Evolutionary conservation across 2,888 invertebrate genomes (phyloP), one percentile per base, ranked within the genome.

Genomic region (Ellobium chinense): DNA sequence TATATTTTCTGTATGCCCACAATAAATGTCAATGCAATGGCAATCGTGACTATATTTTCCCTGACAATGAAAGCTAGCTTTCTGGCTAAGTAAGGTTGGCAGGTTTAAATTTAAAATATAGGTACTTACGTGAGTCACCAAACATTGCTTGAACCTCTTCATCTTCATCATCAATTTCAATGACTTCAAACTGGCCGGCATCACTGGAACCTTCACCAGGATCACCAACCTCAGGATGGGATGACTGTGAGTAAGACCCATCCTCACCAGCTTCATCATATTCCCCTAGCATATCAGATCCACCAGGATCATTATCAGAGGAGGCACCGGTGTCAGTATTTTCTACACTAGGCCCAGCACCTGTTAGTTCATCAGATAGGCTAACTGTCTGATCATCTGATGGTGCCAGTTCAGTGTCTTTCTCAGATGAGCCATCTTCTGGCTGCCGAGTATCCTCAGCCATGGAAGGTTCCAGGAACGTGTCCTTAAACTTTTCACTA

Each of bases 121-220:
- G 18, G 18, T 78, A 78, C 78, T 78, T 78, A 78, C 78, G 78
- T 21, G 69, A 46, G 31, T 72, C 78, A 36, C 66, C 72, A 78
- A 70, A 72, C 70, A 78, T 72, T 7, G 78, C 78, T 65, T 70
- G 72, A 18, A 78, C 63, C 39, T 78, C 78, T 72, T 78, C 78
- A 65, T 78, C 78, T 29, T 78, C 78, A 78, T 78, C 78, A 65
- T 79, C 78, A 73, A 79, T 79, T 79, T 79, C 78, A 65, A 79
- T 79, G 34, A 79, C 73, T 27, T 79, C 78, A 73, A 79, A 79
- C 72, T 79, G 78, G 37, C 72, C 72, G 29, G 65, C 54, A 77
- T 77, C 69, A 72, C 78, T 72, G 63, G 72, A 46, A 12, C 63
- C 78, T 46, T 78, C 78, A 34, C 72, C 78, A 12, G 63, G 54